These are phyloP conservation scores for Falco concolor DNA, from an alignment of 2,797 vertebrate genomes.

Conservation along the genomic window DNA sequence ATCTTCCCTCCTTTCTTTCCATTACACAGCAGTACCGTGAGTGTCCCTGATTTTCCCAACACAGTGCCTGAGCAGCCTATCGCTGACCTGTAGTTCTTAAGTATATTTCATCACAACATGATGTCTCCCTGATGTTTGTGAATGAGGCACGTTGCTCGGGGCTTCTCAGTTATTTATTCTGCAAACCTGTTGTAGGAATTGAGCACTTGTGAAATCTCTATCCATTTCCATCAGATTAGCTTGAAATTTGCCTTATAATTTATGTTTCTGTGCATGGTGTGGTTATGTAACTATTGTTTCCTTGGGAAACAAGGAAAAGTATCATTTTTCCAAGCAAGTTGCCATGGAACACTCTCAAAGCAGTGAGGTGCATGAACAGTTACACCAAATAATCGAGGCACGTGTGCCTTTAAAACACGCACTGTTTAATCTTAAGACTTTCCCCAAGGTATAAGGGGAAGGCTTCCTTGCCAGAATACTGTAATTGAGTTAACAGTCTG, in stretches of 20 bases:
- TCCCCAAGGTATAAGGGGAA: constrained; percentile 11
- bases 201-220: not conserved
- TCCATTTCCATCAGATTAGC: not conserved
- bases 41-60: not conserved
- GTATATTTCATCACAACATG: not conserved
- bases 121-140: not conserved
- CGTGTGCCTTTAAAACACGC: not conserved
- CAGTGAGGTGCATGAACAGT: not conserved
- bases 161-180: not conserved
- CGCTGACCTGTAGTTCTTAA: not conserved
- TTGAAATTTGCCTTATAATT: not conserved
- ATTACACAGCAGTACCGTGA: not conserved
- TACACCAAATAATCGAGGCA: not conserved
- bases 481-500: constrained; percentile 32
- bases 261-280: not conserved
- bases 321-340: not conserved
- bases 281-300: not conserved
- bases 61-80: not conserved
- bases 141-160: not conserved
- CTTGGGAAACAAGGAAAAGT: not conserved
- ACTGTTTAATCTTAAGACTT: constrained; percentile 16
- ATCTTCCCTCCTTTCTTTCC: not conserved
- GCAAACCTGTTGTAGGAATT: not conserved
- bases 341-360: not conserved
- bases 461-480: constrained; percentile 32